These are phyloP conservation scores for Piprites chloris DNA, from an alignment of 2,113 vertebrate species.

Conservation along the genomic window DNA sequence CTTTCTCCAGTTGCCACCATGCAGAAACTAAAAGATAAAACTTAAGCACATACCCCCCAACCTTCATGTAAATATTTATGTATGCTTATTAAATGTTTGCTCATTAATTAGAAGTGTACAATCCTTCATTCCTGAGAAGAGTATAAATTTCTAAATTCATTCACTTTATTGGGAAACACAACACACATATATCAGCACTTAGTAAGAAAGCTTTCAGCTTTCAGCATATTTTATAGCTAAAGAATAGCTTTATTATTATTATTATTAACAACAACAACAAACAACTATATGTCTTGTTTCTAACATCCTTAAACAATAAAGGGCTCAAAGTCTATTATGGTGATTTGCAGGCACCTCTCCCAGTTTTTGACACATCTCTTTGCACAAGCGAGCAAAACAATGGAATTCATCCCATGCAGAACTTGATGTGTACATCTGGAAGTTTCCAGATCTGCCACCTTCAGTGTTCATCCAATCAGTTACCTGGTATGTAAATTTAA, in stretches of 20 bases:
- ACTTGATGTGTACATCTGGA: conserved; percentile 4
- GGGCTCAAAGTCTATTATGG: not conserved
- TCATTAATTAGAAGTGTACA: conserved; percentile 50
- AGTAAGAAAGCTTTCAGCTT: not conserved
- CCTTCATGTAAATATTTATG: not conserved
- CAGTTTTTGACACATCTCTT: not conserved
- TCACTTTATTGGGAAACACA: conserved; percentile 36
- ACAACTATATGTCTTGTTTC: not conserved
- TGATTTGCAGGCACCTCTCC: not conserved
- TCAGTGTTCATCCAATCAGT: conserved; percentile 44
- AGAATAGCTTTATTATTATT: not conserved
- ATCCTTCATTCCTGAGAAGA: conserved; percentile 22
- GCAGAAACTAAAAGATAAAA: conserved; percentile 28
- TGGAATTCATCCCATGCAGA: not conserved
- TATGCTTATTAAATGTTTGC: conserved; percentile 11
- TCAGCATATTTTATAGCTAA: not conserved
- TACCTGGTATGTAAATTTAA: conserved; percentile 26
- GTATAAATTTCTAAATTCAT: conserved; percentile 28
- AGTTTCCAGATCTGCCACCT: conserved; percentile 32
- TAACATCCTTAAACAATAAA: not conserved
- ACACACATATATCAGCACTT: not conserved
- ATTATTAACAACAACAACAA: too few species aligned
- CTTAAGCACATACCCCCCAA: not conserved
- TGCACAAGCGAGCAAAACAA: not conserved
- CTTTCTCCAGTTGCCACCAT: conserved; percentile 10